Evolutionary conservation across 30 jellyfish, hydroid and myxozoan species (phyloP).

Genomic region (Chrysaora quinquecirrha): DNA sequence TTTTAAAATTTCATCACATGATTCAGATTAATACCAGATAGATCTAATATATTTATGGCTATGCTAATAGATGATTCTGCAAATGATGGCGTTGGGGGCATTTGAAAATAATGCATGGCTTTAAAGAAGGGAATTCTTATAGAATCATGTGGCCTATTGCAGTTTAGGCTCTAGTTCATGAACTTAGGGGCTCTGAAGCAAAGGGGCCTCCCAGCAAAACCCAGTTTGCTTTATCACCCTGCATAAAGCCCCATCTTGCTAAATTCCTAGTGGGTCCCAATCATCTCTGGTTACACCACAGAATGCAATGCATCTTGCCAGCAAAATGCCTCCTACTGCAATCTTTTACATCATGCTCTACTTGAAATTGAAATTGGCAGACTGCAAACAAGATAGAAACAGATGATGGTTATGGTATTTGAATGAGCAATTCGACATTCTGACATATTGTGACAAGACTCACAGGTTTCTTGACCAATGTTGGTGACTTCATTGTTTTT

Average conservation of each 20-base stretch:
- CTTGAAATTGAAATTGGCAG: not conserved
- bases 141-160: not conserved
- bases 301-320: too few relatives aligned
- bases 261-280: too few relatives aligned
- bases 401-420: not conserved
- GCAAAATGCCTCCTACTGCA: too few relatives aligned
- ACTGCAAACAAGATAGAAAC: not conserved
- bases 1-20: not conserved
- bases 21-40: not conserved
- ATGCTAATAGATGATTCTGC: not conserved
- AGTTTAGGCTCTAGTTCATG: too few relatives aligned
- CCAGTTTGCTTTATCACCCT: too few relatives aligned
- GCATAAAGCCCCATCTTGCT: too few relatives aligned
- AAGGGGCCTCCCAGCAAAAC: too few relatives aligned
- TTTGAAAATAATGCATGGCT: not conserved
- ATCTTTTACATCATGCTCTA: too few relatives aligned
- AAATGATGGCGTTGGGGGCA: too few relatives aligned
- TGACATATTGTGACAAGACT: not conserved
- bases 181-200: too few relatives aligned
- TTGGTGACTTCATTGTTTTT: conserved; percentile 13
- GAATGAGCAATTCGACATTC: not conserved
- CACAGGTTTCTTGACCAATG: conserved; percentile 22
- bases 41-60: not conserved
- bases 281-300: too few relatives aligned
- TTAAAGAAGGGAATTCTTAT: not conserved